Evolutionary conservation across 2,797 vertebrate genomes (phyloP).

Genomic region (Premnoplex brunnescens): DNA sequence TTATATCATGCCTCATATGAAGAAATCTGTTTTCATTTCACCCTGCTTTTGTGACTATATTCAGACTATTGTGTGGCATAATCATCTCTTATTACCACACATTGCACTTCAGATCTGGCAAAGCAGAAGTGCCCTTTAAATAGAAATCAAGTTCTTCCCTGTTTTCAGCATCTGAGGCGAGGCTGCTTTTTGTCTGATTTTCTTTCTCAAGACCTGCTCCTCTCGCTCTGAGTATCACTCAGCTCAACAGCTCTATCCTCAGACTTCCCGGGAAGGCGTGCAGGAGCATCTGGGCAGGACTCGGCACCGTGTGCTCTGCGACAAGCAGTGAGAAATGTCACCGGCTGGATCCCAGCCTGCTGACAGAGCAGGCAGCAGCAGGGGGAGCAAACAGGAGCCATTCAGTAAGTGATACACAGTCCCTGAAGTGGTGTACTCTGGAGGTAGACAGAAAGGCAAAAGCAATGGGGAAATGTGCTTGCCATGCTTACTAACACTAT

Average conservation of each 20-base stretch:
- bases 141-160: background rate
- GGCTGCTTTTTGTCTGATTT: background rate
- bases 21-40: constrained; percentile 15
- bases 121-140: background rate
- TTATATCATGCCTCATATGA: background rate
- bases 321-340: constrained; percentile 32
- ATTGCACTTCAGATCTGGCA: background rate
- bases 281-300: constrained; percentile 10
- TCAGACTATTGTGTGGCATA: background rate
- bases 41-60: background rate
- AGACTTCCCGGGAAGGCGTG: background rate
- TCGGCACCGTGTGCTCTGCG: background rate
- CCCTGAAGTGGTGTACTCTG: background rate
- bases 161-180: background rate
- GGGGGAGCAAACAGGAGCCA: background rate
- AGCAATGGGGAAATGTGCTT: background rate
- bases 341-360: background rate
- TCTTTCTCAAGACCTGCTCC: background rate
- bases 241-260: background rate
- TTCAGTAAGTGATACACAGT: background rate
- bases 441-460: background rate
- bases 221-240: background rate
- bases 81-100: background rate
- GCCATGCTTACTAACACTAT: background rate
- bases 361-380: background rate